phyloP scores from a whole-genome alignment of 2,888 invertebrate species.

The Uropetala carovei region DNA sequence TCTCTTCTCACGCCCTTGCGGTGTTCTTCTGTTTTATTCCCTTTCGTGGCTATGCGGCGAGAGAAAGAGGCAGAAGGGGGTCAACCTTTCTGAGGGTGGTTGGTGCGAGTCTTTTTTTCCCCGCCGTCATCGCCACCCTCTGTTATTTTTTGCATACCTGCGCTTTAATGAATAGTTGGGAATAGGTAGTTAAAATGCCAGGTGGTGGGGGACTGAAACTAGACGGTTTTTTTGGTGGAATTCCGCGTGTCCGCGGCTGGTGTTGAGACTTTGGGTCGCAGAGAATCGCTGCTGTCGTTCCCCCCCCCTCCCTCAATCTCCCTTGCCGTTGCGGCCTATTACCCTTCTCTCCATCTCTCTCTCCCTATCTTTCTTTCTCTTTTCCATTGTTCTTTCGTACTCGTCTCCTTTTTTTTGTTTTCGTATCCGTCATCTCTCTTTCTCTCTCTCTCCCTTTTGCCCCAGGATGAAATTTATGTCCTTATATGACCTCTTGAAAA shows the following conservation, averaged over 20 bases:
- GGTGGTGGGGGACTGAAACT: not conserved
- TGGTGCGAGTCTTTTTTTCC: not conserved
- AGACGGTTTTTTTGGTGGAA: not conserved
- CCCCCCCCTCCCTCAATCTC: no score
- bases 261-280: not conserved
- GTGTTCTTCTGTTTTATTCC: not conserved
- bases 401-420: no score
- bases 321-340: not conserved
- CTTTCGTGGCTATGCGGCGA: not conserved
- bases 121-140: not conserved
- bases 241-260: conserved; percentile 19
- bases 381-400: not conserved
- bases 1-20: not conserved
- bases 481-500: conserved; percentile 4
- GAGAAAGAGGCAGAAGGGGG: not conserved
- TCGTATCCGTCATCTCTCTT: not conserved
- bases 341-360: no score
- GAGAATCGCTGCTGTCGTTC: not conserved
- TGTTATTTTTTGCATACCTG: not conserved
- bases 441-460: not conserved
- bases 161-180: conserved; percentile 9
- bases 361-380: not conserved
- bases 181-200: conserved; percentile 24
- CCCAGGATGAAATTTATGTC: not conserved
- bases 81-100: no score